Evolutionary conservation across 92 coral and sea anemone species (phyloP).

Genomic region (Heteractis magnifica): DNA sequence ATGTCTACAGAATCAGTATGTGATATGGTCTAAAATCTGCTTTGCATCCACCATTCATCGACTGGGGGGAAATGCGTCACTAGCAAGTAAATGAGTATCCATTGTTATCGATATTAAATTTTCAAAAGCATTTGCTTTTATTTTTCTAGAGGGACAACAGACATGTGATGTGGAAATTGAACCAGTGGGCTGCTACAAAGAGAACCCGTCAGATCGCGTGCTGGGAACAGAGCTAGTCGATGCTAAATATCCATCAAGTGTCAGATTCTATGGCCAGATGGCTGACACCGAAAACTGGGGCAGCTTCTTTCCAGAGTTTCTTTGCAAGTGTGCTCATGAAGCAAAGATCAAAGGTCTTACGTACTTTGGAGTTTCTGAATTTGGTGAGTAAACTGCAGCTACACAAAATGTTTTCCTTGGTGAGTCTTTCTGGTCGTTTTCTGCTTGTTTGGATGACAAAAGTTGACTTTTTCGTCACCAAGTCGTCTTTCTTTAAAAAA

Average conservation of each 20-base stretch:
- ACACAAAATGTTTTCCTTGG: neutral
- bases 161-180: constrained; percentile 41
- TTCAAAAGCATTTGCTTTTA: neutral
- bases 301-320: constrained; percentile 39
- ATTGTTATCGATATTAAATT: neutral
- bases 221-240: constrained; percentile 21
- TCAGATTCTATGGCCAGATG: constrained; percentile 38
- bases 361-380: constrained; percentile 54
- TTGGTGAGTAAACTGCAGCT: constrained; percentile 29
- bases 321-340: constrained; percentile 54
- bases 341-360: constrained; percentile 30
- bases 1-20: constrained; percentile 55
- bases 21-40: neutral
- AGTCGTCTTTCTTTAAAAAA: too few relatives aligned
- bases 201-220: constrained; percentile 23
- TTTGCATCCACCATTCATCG: neutral
- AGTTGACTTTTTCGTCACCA: too few relatives aligned
- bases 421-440: neutral
- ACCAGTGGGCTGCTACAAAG: constrained; percentile 48
- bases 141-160: constrained; percentile 4
- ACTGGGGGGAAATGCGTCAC: neutral
- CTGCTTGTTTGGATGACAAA: neutral
- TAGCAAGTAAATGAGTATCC: neutral
- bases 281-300: constrained; percentile 1
- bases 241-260: constrained; percentile 23